These are phyloP conservation scores for Napeogenes sylphis DNA, from an alignment of 2,888 invertebrate genomes.

Conservation along the genomic window DNA sequence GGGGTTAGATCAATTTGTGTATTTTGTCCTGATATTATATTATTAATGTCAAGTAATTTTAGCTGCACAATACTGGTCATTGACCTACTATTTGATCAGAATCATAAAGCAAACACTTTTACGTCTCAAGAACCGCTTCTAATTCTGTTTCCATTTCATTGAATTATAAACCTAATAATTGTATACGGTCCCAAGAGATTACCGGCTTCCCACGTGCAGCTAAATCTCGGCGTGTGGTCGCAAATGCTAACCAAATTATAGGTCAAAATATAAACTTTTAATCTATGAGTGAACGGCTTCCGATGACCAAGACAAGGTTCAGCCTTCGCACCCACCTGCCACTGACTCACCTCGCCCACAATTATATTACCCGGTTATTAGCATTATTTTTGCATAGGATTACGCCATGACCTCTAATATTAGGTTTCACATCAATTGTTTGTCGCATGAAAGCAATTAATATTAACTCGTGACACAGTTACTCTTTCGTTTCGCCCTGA, in stretches of 20 bases:
- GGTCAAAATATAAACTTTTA: slow-evolving; percentile 25
- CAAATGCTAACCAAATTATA: slow-evolving; percentile 25
- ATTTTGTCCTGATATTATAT: too few species aligned
- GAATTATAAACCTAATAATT: slow-evolving; percentile 23
- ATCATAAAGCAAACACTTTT: slow-evolving; percentile 5
- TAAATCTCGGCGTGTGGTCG: slow-evolving; percentile 25
- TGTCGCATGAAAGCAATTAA: slow-evolving; percentile 27
- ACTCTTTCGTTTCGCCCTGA: slow-evolving; percentile 13
- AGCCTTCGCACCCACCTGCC: slow-evolving; percentile 64
- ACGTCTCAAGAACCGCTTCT: slow-evolving; percentile 9
- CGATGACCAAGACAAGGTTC: slow-evolving; percentile 55
- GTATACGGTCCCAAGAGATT: slow-evolving; percentile 15
- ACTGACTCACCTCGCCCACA: slow-evolving; percentile 68
- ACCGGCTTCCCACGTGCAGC: slow-evolving; percentile 26
- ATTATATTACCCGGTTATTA: slow-evolving; percentile 49
- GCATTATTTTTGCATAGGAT: slow-evolving; percentile 57
- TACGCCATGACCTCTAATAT: slow-evolving; percentile 57
- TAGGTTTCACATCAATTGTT: slow-evolving; percentile 32
- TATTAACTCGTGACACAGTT: slow-evolving; percentile 35
- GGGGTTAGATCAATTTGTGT: too few species aligned
- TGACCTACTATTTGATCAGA: background rate
- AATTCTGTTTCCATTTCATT: slow-evolving; percentile 18
- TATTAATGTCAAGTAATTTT: too few species aligned
- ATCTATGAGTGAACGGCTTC: slow-evolving; percentile 42
- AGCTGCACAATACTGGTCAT: too few species aligned